Conservation (phyloP, 2,797 vertebrate genomes). For the Scyliorhinus canicula region DNA sequence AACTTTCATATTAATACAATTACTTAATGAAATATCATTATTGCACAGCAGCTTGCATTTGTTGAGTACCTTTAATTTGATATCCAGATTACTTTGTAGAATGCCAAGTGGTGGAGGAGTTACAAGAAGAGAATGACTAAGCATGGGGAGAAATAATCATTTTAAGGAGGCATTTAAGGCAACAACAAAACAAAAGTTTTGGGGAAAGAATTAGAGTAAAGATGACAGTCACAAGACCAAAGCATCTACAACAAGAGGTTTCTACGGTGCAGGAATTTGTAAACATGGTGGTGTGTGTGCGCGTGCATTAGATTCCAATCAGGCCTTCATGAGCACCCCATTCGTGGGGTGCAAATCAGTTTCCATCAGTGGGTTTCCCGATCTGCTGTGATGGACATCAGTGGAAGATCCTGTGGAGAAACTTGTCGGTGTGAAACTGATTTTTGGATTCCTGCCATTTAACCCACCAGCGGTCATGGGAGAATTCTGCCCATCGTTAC, state of each 20-base stretch:
- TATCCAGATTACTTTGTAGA: not conserved
- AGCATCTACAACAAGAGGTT: not conserved
- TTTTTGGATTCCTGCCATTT: too few relatives aligned
- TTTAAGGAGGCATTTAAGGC: not conserved
- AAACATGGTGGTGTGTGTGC: not conserved
- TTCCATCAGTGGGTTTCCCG: too few relatives aligned
- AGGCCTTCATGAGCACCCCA: too few relatives aligned
- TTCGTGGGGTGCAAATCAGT: too few relatives aligned
- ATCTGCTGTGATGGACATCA: too few relatives aligned
- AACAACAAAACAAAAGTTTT: not conserved
- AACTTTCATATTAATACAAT: too few relatives aligned
- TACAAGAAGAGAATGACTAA: not conserved
- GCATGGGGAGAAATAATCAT: not conserved
- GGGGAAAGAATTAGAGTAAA: not conserved
- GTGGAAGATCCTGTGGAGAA: too few relatives aligned
- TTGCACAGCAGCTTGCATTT: not conserved
- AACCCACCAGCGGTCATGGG: too few relatives aligned
- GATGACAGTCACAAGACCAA: not conserved
- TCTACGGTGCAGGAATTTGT: not conserved
- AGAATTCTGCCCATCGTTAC: not conserved
- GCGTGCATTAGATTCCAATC: too few relatives aligned
- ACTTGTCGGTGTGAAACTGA: too few relatives aligned
- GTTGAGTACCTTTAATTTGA: not conserved
- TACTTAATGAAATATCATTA: not conserved
- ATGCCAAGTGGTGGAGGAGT: not conserved